phyloP scores from a whole-genome alignment of 2,797 vertebrate genomes.

The Mycteria americana region DNA sequence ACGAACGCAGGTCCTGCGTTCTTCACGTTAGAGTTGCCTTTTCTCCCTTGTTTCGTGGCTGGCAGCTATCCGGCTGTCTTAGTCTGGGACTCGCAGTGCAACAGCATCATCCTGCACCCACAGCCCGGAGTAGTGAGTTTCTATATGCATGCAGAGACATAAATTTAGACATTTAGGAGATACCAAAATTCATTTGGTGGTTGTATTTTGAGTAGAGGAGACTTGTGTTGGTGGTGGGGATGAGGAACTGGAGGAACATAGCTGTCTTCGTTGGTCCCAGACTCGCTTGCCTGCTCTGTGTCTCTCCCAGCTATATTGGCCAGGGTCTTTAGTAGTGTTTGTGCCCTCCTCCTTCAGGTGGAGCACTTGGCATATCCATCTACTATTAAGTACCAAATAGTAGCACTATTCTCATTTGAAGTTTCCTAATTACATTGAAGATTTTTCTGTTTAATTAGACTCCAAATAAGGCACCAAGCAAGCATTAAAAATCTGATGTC shows the following conservation, averaged over 20 bases:
- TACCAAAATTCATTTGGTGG: not conserved
- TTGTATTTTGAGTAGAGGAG: not conserved
- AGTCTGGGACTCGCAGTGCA: rapidly evolving
- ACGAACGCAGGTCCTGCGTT: not conserved
- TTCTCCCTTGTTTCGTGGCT: not conserved
- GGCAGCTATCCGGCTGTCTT: not conserved
- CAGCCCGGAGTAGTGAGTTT: not conserved
- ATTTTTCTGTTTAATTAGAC: not conserved
- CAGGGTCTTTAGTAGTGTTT: not conserved
- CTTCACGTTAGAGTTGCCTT: not conserved
- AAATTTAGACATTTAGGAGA: not conserved
- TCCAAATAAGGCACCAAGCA: not conserved
- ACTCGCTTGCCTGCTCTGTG: rapidly evolving
- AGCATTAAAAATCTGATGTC: not conserved
- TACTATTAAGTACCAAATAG: not conserved
- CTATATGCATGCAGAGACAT: not conserved
- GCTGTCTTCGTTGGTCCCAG: not conserved
- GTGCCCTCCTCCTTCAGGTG: not conserved
- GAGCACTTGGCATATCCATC: not conserved
- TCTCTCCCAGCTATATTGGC: not conserved
- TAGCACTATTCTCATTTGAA: not conserved
- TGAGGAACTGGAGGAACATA: not conserved
- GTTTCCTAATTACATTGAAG: not conserved
- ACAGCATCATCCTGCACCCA: rapidly evolving
- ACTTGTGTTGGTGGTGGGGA: not conserved